These are phyloP conservation scores for Lindbergichthys nudifrons DNA, from an alignment of 2,797 vertebrate species.

Conservation along the genomic window DNA sequence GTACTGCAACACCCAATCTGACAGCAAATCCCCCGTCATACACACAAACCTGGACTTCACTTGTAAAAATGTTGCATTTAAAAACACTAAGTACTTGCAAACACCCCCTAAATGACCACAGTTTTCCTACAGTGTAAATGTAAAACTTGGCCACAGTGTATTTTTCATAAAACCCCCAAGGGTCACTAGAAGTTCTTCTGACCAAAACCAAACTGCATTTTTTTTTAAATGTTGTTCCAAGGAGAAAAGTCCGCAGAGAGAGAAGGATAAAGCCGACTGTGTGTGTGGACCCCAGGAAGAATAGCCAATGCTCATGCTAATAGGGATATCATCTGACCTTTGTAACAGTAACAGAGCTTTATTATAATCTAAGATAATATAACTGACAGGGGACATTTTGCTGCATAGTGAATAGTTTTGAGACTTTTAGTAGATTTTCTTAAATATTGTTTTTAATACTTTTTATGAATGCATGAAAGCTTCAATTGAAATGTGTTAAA, in stretches of 20 bases:
- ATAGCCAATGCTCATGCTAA: too few relatives aligned
- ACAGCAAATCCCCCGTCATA: constrained; percentile 8
- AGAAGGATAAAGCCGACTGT: too few relatives aligned
- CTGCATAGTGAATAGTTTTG: background rate
- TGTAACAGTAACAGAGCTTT: too few relatives aligned
- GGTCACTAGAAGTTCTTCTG: background rate
- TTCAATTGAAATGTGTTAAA: background rate
- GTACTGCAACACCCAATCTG: constrained; percentile 24
- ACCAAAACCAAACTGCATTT: background rate
- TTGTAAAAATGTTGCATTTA: background rate
- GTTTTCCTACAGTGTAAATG: background rate
- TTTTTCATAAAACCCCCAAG: background rate
- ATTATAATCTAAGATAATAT: background rate
- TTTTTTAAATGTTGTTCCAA: too few relatives aligned
- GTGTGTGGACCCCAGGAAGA: too few relatives aligned
- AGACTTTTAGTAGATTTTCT: background rate
- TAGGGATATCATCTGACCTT: too few relatives aligned
- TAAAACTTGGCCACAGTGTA: background rate
- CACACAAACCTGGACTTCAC: background rate
- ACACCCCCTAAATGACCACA: background rate
- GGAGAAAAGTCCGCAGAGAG: too few relatives aligned
- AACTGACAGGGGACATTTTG: background rate
- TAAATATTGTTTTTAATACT: too few relatives aligned
- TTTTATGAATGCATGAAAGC: background rate
- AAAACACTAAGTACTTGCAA: background rate